Evolutionary conservation across 2,113 vertebrate species (phyloP).

Genomic region (Willisornis vidua): DNA sequence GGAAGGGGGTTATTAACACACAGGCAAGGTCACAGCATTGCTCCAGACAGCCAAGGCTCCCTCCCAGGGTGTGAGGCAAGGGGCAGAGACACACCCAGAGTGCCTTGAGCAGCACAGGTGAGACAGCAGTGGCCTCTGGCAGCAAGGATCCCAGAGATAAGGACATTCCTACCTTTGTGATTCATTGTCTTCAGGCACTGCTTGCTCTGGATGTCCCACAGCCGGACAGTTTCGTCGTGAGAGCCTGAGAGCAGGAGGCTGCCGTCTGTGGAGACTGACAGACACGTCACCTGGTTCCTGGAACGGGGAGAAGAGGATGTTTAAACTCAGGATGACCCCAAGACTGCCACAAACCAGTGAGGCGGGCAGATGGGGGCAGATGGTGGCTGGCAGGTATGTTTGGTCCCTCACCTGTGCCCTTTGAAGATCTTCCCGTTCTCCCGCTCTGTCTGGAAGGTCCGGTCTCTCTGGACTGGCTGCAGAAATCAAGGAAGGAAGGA

Average conservation of each 20-base stretch:
- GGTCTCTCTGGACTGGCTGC: slow-evolving; percentile 85
- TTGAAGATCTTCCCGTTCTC: slow-evolving; percentile 88
- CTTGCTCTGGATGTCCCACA: slow-evolving; percentile 96
- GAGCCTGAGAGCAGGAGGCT: slow-evolving; percentile 91
- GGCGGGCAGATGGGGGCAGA: neutral
- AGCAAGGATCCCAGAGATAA: neutral
- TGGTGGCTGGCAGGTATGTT: neutral
- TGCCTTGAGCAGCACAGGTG: neutral
- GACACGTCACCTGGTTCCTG: slow-evolving; percentile 92
- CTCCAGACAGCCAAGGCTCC: neutral
- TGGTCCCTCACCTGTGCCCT: slow-evolving; percentile 87
- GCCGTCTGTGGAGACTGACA: slow-evolving; percentile 91
- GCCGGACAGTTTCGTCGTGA: slow-evolving; percentile 88
- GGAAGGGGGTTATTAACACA: neutral
- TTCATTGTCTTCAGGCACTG: slow-evolving; percentile 88
- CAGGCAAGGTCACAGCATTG: neutral
- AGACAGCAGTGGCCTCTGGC: neutral
- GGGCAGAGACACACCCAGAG: neutral
- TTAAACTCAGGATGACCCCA: neutral
- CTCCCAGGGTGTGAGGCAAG: neutral
- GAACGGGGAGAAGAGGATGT: slow-evolving; percentile 22
- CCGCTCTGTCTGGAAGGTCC: slow-evolving; percentile 85
- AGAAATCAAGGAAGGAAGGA: neutral
- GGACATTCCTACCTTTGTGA: slow-evolving; percentile 85
- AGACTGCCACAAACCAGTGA: neutral